Conservation (phyloP, 1,140 invertebrate species). For the Oppia nitens region DNA sequence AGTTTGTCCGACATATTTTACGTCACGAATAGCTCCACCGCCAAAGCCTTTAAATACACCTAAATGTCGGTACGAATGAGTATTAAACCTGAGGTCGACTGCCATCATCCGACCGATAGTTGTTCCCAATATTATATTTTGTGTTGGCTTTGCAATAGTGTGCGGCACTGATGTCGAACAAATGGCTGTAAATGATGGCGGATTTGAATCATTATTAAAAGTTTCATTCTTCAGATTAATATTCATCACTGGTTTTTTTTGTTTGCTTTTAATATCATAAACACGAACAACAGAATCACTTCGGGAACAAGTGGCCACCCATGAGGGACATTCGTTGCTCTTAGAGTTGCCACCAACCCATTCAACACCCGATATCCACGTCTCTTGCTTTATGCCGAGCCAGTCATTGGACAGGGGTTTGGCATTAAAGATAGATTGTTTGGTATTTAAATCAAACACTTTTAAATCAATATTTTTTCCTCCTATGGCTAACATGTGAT, state of each 20-base stretch:
- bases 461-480: conserved; percentile 15
- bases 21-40: conserved; percentile 15
- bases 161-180: conserved; percentile 7
- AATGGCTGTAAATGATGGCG: conserved; percentile 10
- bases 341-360: conserved; percentile 9
- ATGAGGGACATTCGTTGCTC: not conserved
- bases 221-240: conserved; percentile 16
- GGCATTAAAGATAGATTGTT: conserved; percentile 15
- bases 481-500: conserved; percentile 14
- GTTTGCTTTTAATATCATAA: conserved; percentile 14
- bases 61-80: conserved; percentile 7
- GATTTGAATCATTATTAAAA: conserved; percentile 16
- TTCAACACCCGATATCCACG: conserved; percentile 12
- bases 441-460: conserved; percentile 17
- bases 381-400: conserved; percentile 10
- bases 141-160: not conserved
- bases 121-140: conserved; percentile 12
- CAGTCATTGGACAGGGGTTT: conserved; percentile 14
- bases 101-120: conserved; percentile 17
- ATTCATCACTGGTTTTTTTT: conserved; percentile 7
- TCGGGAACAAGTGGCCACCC: conserved; percentile 16
- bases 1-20: conserved; percentile 13
- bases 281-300: conserved; percentile 12
- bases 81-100: conserved; percentile 14
- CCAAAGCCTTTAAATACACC: conserved; percentile 17